Percentiles rank a stretch among this genome's conserved stretches.
These are phyloP conservation scores for Argyresthia goedartella DNA, from an alignment of 2,888 invertebrate genomes.

Conservation along the genomic window DNA sequence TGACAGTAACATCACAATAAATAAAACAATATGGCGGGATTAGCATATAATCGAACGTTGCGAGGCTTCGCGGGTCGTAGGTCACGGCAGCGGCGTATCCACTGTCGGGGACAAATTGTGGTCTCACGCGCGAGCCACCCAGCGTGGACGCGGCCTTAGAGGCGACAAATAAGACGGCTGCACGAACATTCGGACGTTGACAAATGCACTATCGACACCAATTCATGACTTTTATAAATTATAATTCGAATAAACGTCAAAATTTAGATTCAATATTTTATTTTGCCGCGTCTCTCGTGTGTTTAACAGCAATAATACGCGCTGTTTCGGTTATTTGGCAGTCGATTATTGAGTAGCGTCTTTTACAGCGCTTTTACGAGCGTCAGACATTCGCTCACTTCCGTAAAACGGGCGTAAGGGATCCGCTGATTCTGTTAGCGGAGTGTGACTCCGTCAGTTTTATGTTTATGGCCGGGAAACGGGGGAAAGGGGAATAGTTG, in stretches of 20 bases:
- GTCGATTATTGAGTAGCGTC: background rate
- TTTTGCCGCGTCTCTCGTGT: too few species aligned
- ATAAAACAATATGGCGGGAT: conserved; percentile 19
- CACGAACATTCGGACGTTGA: conserved; percentile 9
- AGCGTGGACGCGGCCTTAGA: conserved; percentile 5
- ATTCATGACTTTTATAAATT: background rate
- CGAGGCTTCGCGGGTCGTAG: conserved; percentile 25
- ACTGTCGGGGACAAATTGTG: conserved; percentile 43
- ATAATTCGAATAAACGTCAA: too few species aligned
- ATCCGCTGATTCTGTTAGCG: conserved; percentile 1
- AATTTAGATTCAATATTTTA: too few species aligned
- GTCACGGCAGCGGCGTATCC: conserved; percentile 24
- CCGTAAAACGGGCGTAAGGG: conserved; percentile 23
- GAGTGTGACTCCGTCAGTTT: background rate
- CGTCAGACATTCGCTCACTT: conserved; percentile 23
- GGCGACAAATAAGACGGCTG: conserved; percentile 17
- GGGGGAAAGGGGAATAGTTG: conserved; percentile 19
- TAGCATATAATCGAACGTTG: conserved; percentile 46
- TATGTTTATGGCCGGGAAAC: background rate
- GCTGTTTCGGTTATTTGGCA: background rate
- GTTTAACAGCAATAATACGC: too few species aligned
- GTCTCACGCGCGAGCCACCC: conserved; percentile 33
- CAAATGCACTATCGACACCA: conserved; percentile 3
- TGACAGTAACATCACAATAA: conserved; percentile 3
- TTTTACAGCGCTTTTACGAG: conserved; percentile 41